Evolutionary conservation across 2,797 vertebrate genomes (phyloP).

Genomic region (Menidia menidia): DNA sequence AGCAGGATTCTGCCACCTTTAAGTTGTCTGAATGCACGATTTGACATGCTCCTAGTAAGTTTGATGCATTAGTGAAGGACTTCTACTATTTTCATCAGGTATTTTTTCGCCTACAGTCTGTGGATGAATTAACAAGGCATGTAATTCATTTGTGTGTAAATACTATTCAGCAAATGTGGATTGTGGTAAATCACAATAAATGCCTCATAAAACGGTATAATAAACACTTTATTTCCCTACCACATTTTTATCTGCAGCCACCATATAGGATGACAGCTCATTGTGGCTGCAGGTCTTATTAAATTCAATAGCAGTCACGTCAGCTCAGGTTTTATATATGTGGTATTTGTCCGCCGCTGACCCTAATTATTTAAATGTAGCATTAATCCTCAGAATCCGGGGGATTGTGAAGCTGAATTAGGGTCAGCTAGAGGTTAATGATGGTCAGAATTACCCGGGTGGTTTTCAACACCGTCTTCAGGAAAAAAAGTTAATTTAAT

Average conservation of each 20-base stretch:
- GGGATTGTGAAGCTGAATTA: constrained; percentile 74
- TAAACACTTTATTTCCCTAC: constrained; percentile 38
- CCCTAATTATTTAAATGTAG: constrained; percentile 83
- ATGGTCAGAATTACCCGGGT: constrained; percentile 74
- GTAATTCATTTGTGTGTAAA: constrained; percentile 30
- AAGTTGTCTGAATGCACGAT: background rate
- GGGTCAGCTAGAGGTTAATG: constrained; percentile 81
- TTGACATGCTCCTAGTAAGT: background rate
- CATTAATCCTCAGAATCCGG: constrained; percentile 79
- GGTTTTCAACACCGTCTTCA: constrained; percentile 55
- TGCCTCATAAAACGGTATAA: constrained; percentile 39
- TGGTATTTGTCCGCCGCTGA: constrained; percentile 71
- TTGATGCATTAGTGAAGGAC: too few relatives aligned
- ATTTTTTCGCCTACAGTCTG: too few relatives aligned
- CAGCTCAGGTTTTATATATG: constrained; percentile 59
- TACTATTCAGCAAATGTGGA: constrained; percentile 12
- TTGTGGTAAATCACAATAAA: constrained; percentile 30
- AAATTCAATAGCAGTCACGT: constrained; percentile 60
- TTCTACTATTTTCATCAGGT: too few relatives aligned
- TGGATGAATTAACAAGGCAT: background rate
- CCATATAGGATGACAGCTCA: constrained; percentile 54
- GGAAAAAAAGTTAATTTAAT: constrained; percentile 43
- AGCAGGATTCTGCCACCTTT: background rate
- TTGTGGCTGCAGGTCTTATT: constrained; percentile 53
- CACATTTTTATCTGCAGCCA: constrained; percentile 39